These are phyloP conservation scores for Pseudopodoces humilis DNA, from an alignment of 2,113 vertebrate species.

Conservation along the genomic window DNA sequence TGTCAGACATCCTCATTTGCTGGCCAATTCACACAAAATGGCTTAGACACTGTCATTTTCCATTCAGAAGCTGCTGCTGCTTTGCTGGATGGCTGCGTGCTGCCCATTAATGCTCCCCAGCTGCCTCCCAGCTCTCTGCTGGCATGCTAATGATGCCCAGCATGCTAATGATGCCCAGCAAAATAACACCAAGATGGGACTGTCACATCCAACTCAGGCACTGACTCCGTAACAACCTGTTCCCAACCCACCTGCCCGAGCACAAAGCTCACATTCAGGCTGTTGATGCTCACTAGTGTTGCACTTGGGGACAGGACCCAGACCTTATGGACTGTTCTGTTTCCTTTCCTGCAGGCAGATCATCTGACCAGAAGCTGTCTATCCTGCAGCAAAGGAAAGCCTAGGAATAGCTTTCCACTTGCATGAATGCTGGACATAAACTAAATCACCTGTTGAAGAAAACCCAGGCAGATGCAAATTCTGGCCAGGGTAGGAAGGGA, in stretches of 20 bases:
- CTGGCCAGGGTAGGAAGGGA: not conserved
- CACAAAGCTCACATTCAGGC: not conserved
- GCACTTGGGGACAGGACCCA: not conserved
- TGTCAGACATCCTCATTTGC: not conserved
- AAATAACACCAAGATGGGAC: not conserved
- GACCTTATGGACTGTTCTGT: not conserved
- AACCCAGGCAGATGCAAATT: not conserved
- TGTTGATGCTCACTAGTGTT: not conserved
- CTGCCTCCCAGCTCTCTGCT: not conserved
- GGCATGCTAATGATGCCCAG: conserved; percentile 13
- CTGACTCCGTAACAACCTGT: not conserved
- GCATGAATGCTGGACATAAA: not conserved
- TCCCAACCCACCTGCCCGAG: not conserved
- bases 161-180: not conserved
- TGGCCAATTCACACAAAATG: not conserved
- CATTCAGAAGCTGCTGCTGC: not conserved
- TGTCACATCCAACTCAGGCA: not conserved
- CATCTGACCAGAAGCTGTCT: not conserved
- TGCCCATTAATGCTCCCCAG: conserved; percentile 19
- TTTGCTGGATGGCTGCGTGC: not conserved
- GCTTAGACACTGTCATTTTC: not conserved
- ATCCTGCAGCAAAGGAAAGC: not conserved
- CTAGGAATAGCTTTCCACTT: not conserved
- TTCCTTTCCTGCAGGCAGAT: not conserved
- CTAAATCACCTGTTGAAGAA: not conserved